These are phyloP conservation scores for Pangasius macronema DNA, from an alignment of 2,797 vertebrate genomes.

Conservation along the genomic window DNA sequence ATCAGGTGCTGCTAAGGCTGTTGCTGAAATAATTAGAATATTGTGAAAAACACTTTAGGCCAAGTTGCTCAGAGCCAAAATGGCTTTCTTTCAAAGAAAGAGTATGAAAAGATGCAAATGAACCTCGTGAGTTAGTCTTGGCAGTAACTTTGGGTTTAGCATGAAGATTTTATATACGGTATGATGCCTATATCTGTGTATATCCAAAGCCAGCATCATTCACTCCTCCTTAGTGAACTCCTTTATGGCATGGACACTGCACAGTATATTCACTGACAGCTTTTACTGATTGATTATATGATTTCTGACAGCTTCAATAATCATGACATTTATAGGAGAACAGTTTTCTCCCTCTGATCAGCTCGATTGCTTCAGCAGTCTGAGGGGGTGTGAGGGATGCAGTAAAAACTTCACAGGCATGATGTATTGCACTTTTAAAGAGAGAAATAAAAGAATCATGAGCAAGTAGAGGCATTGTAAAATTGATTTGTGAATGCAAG, in stretches of 20 bases:
- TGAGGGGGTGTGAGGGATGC: constrained; percentile 28
- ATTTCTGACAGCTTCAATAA: constrained; percentile 43
- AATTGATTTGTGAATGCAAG: constrained; percentile 50
- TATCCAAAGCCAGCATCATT: background rate
- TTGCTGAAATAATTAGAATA: constrained; percentile 1
- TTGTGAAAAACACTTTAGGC: constrained; percentile 7
- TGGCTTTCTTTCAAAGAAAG: constrained; percentile 5
- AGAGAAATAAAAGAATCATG: constrained; percentile 54
- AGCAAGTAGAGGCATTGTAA: constrained; percentile 38
- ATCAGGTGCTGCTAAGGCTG: background rate
- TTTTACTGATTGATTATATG: constrained; percentile 25
- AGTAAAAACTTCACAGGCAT: constrained; percentile 37
- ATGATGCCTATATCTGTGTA: background rate
- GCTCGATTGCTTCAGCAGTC: constrained; percentile 30
- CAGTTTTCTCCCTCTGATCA: constrained; percentile 23
- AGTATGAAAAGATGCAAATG: constrained; percentile 10
- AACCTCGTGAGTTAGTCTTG: background rate
- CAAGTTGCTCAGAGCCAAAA: background rate
- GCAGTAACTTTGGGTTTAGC: background rate
- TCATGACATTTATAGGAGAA: constrained; percentile 23
- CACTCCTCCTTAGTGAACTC: background rate
- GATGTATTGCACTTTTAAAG: constrained; percentile 37
- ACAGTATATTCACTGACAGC: constrained; percentile 20
- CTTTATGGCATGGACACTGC: constrained; percentile 3
- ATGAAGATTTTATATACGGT: background rate